A percentile compares a stretch with the other conserved stretches of the same genome.
Conservation (phyloP, 2,888 invertebrate species). For the Mechanitis mazaeus region DNA sequence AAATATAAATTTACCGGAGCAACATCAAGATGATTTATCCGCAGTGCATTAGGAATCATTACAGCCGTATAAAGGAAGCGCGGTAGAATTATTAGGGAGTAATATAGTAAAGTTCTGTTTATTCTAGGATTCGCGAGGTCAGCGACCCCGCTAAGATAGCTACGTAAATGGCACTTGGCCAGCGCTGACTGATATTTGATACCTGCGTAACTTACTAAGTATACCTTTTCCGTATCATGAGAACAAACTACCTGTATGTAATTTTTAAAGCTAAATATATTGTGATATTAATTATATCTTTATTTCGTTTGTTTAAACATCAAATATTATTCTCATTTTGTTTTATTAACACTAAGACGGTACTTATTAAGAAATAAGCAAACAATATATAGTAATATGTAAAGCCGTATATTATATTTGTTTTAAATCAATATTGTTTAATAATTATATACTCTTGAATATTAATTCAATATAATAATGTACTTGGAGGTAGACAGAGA, state of each 20-base stretch:
- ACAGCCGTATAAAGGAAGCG: constrained; percentile 24
- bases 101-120: constrained; percentile 31
- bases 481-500: too few species aligned
- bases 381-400: too few species aligned
- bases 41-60: background rate
- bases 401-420: too few species aligned
- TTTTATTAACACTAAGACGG: too few species aligned
- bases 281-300: too few species aligned
- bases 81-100: constrained; percentile 32
- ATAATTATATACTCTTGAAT: too few species aligned
- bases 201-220: constrained; percentile 12
- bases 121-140: constrained; percentile 40
- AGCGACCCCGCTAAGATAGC: constrained; percentile 30
- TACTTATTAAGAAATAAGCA: too few species aligned
- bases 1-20: background rate
- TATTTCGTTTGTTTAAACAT: too few species aligned
- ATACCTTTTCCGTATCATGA: background rate
- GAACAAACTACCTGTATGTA: background rate
- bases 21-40: background rate
- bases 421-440: too few species aligned
- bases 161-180: constrained; percentile 26
- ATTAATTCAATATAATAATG: too few species aligned
- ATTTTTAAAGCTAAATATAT: background rate
- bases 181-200: constrained; percentile 26
- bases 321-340: too few species aligned